These are phyloP conservation scores for Sibirionetta formosa DNA, from an alignment of 2,797 vertebrate species.

Conservation along the genomic window DNA sequence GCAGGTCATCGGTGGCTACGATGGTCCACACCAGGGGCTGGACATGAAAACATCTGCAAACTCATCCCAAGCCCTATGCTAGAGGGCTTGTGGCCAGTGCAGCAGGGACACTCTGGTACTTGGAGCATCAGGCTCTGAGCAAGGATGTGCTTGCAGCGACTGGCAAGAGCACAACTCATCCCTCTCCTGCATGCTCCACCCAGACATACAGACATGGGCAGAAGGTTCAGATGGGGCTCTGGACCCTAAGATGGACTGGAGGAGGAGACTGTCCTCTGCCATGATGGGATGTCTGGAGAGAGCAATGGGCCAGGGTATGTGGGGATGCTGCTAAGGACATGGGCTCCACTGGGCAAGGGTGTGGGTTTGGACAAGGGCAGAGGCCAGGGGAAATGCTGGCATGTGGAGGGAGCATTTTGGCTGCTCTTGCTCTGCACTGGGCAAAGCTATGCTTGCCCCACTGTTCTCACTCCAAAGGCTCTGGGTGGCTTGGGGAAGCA, in stretches of 20 bases:
- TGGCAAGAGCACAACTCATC: background rate
- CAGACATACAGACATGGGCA: fast-evolving
- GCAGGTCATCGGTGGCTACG: fast-evolving
- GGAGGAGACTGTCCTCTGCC: background rate
- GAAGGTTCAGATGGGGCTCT: background rate
- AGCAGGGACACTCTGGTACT: fast-evolving
- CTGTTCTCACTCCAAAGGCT: background rate
- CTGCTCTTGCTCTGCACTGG: background rate
- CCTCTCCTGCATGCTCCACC: background rate
- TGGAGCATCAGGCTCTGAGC: background rate
- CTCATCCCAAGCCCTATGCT: fast-evolving
- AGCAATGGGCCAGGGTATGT: fast-evolving
- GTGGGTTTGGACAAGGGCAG: background rate
- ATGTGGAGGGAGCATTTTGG: no score
- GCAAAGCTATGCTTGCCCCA: background rate
- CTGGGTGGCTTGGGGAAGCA: background rate
- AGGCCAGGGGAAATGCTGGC: background rate
- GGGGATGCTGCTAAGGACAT: background rate
- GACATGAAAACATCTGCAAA: background rate
- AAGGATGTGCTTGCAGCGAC: background rate
- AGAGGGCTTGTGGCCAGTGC: fast-evolving
- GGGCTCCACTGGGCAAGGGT: background rate
- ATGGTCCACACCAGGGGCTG: background rate
- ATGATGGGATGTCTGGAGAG: background rate
- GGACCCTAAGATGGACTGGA: fast-evolving